Base-by-base conservation (phyloP, 2,797 vertebrate species). In the Calcarius lapponicus region DNA sequence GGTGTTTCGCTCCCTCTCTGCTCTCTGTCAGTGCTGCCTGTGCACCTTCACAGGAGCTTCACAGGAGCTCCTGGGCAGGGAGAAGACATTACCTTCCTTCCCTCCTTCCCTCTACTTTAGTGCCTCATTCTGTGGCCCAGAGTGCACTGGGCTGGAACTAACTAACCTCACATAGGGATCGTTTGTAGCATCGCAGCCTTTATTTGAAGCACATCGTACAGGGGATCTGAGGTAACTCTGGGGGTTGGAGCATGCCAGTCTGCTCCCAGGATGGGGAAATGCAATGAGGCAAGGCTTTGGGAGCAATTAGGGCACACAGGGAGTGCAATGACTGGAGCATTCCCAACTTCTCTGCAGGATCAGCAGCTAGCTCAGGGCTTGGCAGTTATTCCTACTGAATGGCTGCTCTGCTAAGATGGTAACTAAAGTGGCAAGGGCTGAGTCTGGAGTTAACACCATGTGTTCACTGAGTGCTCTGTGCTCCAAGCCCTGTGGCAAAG, bases 311-410 rank as follows among this genome's bases (percentile, higher is more conserved):
- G 34, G 56, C 26, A 40, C 0, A 15, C 5, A 26, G 58, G 61
- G 43, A 73, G 34, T 25, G 20, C 56, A 66, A 15, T 36, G 73
- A 47, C 18, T 48, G 14, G 29, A 93, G 82, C 17, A 7, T 70
- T 89, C 56, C 73, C 0, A 0, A 34, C 17, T 81, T 71, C 50
- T 19, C 1, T n/a, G 31, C 0, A 4, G 72, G 87, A 36, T 25
- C 1, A 5, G 71, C 75, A 79, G 81, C 18, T 11, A 17, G 54
- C 70, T 92, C 20, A 7, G 66, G 42, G 66, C 12, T 6, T 20
- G 47, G 79, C 53, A 56, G 45, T 38, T 45, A 48, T n/a, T 86
- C 80, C 66, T 48, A 6, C 22, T 22, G 7, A 17, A 20, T 29
- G 66, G 48, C 90, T 47, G 71, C 84, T 88, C 69, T 1, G 13